Percentiles rank a stretch among this genome's conserved stretches.
phyloP scores from a whole-genome alignment of 2,888 invertebrate species.

The Oithona nana region DNA sequence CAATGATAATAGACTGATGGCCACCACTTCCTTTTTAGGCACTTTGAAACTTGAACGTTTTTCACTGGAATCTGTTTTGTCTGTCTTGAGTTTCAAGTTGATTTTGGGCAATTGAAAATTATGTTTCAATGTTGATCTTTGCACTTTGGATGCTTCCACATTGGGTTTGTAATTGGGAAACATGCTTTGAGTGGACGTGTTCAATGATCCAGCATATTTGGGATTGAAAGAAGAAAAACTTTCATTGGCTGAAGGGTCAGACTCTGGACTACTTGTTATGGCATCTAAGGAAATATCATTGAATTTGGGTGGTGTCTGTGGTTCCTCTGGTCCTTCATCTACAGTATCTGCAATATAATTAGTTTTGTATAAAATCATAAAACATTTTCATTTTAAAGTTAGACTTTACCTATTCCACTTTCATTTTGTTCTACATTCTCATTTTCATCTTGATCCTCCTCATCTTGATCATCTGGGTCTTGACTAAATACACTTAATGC shows the following conservation, averaged over 20 bases:
- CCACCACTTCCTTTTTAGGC: not conserved
- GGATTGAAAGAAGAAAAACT: not conserved
- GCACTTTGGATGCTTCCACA: not conserved
- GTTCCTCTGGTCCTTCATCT: too few species aligned
- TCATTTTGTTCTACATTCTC: too few species aligned
- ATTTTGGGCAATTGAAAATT: not conserved
- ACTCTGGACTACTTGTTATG: not conserved
- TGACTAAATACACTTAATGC: not conserved
- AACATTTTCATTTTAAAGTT: too few species aligned
- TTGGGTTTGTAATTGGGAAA: conserved; percentile 8
- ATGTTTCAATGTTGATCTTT: not conserved
- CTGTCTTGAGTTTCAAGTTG: not conserved
- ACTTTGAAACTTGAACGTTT: not conserved
- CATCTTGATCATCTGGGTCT: not conserved
- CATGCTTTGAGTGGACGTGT: conserved; percentile 23
- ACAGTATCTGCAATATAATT: too few species aligned
- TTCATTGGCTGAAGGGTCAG: not conserved
- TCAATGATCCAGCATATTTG: conserved; percentile 28
- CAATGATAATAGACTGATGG: not conserved
- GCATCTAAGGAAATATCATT: not conserved
- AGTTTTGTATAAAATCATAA: too few species aligned
- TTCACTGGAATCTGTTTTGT: not conserved
- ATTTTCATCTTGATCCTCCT: not conserved
- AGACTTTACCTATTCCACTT: too few species aligned
- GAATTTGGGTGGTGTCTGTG: too few species aligned